These are phyloP conservation scores for Trichonephila clavata DNA, from an alignment of 1,140 invertebrate species.

Conservation along the genomic window DNA sequence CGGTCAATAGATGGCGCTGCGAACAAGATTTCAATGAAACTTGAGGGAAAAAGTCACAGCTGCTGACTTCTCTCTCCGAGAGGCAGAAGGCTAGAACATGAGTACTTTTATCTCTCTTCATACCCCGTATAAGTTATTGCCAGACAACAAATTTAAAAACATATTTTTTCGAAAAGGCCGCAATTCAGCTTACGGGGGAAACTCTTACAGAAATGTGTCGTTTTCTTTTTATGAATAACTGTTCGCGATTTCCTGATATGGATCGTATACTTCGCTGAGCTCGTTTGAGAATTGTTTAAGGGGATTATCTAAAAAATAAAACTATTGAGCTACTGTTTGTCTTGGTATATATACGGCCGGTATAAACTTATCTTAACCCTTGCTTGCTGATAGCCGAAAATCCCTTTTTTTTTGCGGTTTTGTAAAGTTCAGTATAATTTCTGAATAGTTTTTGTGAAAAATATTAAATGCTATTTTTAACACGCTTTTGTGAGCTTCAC, in stretches of 20 bases:
- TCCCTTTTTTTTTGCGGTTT: too few species aligned
- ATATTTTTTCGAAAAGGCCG: constrained; percentile 15
- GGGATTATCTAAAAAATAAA: neutral
- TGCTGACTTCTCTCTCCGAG: neutral
- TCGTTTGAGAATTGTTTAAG: neutral
- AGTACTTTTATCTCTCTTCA: neutral
- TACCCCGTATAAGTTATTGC: neutral
- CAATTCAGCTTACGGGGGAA: neutral
- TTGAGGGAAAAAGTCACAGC: neutral
- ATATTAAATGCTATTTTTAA: too few species aligned
- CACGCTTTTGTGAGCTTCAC: too few species aligned
- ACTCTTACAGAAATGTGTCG: neutral
- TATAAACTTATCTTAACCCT: too few species aligned
- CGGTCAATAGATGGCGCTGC: neutral
- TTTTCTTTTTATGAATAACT: neutral
- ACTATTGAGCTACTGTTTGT: too few species aligned
- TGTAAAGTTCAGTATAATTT: too few species aligned
- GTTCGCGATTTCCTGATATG: constrained; percentile 3
- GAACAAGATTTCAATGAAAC: neutral
- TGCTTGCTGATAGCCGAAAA: too few species aligned
- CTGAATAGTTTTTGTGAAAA: too few species aligned
- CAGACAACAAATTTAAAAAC: constrained; percentile 30
- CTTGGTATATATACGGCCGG: too few species aligned
- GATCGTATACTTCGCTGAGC: neutral
- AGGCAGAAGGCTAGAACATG: neutral